Conservation (phyloP, 2,888 invertebrate species). For the Drosophila niveifrons region DNA sequence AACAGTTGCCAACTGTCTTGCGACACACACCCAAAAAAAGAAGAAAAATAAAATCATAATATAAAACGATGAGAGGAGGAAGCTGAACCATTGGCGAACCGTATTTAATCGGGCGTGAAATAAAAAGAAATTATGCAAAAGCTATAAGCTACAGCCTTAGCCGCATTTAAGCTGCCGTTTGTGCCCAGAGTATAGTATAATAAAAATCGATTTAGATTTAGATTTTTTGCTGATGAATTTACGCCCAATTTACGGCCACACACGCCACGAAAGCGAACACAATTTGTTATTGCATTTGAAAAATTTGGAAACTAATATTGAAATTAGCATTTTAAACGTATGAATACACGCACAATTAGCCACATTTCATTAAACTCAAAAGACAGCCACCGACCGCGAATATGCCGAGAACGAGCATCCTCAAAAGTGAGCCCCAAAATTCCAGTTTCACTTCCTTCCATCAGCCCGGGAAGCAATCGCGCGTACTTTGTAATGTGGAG, state of each 20-base stretch:
- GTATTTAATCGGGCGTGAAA: slow-evolving; percentile 74
- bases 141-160: slow-evolving; percentile 33
- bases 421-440: neutral
- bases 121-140: slow-evolving; percentile 81
- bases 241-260: slow-evolving; percentile 70
- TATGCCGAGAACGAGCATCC: slow-evolving; percentile 9
- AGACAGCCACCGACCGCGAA: slow-evolving; percentile 42
- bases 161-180: slow-evolving; percentile 1
- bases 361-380: slow-evolving; percentile 76
- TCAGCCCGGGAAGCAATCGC: slow-evolving; percentile 45
- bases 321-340: slow-evolving; percentile 81
- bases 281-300: slow-evolving; percentile 64
- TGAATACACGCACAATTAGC: slow-evolving; percentile 79
- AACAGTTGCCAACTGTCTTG: slow-evolving; percentile 33
- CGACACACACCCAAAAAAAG: slow-evolving; percentile 33
- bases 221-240: slow-evolving; percentile 68
- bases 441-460: neutral
- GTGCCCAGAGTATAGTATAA: slow-evolving; percentile 14
- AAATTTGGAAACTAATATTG: slow-evolving; percentile 72
- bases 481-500: slow-evolving; percentile 40
- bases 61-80: neutral
- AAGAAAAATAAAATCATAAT: neutral
- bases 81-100: slow-evolving; percentile 25
- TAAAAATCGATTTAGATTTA: slow-evolving; percentile 70
- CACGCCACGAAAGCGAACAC: slow-evolving; percentile 15